phyloP scores from a whole-genome alignment of 2,888 invertebrate species.

The Pheosia tremula region DNA sequence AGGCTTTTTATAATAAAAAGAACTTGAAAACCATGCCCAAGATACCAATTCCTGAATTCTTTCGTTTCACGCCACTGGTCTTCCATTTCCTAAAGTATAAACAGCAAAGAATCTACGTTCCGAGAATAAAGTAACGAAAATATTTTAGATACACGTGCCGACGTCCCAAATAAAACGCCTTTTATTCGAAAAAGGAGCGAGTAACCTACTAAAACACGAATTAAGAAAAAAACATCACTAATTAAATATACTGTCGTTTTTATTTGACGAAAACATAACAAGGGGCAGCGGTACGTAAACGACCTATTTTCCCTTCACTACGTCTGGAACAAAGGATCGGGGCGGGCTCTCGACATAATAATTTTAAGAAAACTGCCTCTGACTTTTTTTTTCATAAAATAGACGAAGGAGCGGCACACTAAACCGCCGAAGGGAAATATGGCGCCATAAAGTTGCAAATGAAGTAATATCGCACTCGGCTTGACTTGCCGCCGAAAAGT shows the following conservation, averaged over 20 bases:
- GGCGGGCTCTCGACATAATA: conserved; percentile 60
- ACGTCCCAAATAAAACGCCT: not conserved
- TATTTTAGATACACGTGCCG: not conserved
- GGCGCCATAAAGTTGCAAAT: conserved; percentile 78
- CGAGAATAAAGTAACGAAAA: not conserved
- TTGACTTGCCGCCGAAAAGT: conserved; percentile 69
- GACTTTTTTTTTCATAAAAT: conserved; percentile 68
- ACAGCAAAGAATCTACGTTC: not conserved
- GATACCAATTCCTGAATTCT: too few relatives aligned
- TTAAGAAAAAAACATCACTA: conserved; percentile 41
- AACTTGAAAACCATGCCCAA: too few relatives aligned
- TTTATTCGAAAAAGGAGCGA: not conserved
- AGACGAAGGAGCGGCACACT: conserved; percentile 45
- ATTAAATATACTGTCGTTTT: conserved; percentile 52
- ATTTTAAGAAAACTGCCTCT: conserved; percentile 64
- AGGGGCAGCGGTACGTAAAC: conserved; percentile 45
- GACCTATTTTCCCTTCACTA: conserved; percentile 49
- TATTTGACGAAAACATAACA: conserved; percentile 53
- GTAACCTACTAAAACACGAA: conserved; percentile 20
- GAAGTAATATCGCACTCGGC: conserved; percentile 70
- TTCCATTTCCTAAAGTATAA: too few relatives aligned
- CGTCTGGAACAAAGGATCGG: conserved; percentile 54
- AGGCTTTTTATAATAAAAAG: too few relatives aligned
- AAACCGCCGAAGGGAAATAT: conserved; percentile 59
- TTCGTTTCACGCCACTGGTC: too few relatives aligned